These are phyloP conservation scores for Ochropleura plecta DNA, from an alignment of 2,888 invertebrate genomes.

Conservation along the genomic window DNA sequence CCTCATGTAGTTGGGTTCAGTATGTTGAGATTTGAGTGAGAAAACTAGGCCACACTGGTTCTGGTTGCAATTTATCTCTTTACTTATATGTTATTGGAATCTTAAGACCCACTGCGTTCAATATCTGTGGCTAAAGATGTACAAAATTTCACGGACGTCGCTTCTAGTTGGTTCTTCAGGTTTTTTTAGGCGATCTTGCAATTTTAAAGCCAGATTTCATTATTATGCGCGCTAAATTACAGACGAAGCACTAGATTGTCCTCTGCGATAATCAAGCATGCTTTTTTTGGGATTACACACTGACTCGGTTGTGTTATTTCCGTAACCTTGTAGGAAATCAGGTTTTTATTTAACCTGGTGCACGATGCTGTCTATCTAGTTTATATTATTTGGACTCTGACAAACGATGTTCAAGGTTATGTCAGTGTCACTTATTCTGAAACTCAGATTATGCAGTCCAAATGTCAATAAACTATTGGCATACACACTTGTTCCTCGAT, in stretches of 20 bases:
- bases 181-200: constrained; percentile 9
- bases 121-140: constrained; percentile 3
- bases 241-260: constrained; percentile 36
- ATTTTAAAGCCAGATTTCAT: constrained; percentile 1
- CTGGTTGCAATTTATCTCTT: constrained; percentile 45
- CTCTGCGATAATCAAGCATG: constrained; percentile 17
- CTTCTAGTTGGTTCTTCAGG: not conserved
- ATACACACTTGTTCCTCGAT: constrained; percentile 1
- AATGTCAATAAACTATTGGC: constrained; percentile 16
- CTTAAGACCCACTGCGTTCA: constrained; percentile 5
- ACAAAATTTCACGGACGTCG: not conserved
- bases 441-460: not conserved
- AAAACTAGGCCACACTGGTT: constrained; percentile 52
- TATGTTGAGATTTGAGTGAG: constrained; percentile 30
- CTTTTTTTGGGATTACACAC: constrained; percentile 30
- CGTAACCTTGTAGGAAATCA: constrained; percentile 36
- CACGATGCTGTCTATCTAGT: constrained; percentile 1
- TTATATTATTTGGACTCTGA: constrained; percentile 10
- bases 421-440: not conserved
- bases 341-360: constrained; percentile 14
- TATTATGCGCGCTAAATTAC: constrained; percentile 24
- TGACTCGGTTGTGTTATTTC: constrained; percentile 20
- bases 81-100: constrained; percentile 36
- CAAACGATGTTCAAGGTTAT: not conserved
- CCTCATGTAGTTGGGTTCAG: not conserved